A percentile compares a stretch with the other conserved stretches of the same genome.
Conservation (phyloP, 2,888 invertebrate genomes). For the Eremobia ochroleuca region DNA sequence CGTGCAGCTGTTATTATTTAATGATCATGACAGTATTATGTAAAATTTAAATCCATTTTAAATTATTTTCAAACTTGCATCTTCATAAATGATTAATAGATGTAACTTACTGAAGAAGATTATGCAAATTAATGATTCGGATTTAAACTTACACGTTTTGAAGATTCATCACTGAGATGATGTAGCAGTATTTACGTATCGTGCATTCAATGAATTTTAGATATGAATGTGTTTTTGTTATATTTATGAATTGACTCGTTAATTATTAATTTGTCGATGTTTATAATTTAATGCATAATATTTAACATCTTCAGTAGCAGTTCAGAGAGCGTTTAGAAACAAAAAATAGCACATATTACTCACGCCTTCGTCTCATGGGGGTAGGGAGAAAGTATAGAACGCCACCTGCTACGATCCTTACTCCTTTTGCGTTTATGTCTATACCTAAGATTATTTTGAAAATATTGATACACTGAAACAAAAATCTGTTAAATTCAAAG, state of each 20-base stretch:
- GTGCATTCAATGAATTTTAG: neutral
- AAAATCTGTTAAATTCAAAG: neutral
- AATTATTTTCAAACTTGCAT: neutral
- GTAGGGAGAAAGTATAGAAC: no score
- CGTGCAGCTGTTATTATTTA: no score
- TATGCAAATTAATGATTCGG: slow-evolving; percentile 39
- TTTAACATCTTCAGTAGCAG: neutral
- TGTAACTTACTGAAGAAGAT: slow-evolving; percentile 14
- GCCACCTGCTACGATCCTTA: no score
- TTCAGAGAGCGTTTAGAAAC: neutral
- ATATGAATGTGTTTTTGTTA: neutral
- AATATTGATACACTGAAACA: neutral
- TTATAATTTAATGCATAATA: neutral
- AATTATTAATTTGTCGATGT: neutral
- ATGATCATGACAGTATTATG: neutral
- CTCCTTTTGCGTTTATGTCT: no score
- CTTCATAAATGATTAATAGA: slow-evolving; percentile 1
- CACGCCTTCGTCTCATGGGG: no score
- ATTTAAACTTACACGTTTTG: slow-evolving; percentile 9
- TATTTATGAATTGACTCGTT: slow-evolving; percentile 8
- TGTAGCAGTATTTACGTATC: slow-evolving; percentile 4
- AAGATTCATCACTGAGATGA: slow-evolving; percentile 22
- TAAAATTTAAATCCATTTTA: neutral
- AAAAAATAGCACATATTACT: no score
- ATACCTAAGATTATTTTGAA: neutral